Evolutionary conservation across 2,113 vertebrate genomes (phyloP), one percentile per base, ranked within the genome.

Genomic region (Rhabdomys dilectus): DNA sequence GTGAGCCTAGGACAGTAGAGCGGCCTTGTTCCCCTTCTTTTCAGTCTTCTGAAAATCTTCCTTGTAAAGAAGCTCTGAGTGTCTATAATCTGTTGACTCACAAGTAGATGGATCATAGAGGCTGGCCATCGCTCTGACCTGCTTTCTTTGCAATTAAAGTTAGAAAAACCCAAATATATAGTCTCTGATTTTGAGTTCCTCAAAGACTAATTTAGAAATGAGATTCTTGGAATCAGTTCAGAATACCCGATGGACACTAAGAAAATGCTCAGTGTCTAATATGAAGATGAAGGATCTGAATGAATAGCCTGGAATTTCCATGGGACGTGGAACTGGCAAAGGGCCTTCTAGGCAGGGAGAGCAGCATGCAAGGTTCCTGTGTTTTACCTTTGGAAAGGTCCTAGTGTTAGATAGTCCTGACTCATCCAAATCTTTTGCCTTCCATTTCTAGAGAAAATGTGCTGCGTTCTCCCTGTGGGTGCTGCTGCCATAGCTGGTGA

Each of bases 361-460:
- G 17, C 39, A 31, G 75, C 78, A 95, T 36, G 12, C 76, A 72
- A 91, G n/a, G n/a, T 56, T 42, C n/a, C 17, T 58, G 15, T 72
- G 24, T 76, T 92, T 96, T 93, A 29, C 26, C 42, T 87, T 95
- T 86, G 60, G 76, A 66, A 73, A 34, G 82, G 26, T 91, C 9
- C 3, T 56, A 51, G 60, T 62, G n/a, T 88, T 45, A 26, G 45
- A 62, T 66, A 39, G 7, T 64, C 17, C 87, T 66, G 34, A 87
- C 91, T 96, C 51, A 96, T 31, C 53, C 56, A 89, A 26, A 13
- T 93, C 10, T 90, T 58, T 92, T 22, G 0, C 86, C 91, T 94
- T 97, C 68, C 0, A 24, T 97, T 98, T 97, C 19, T 98, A 99
- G 99, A 99, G 97, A 99, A 99, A 81, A 99, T 99, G 99, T 99